These are phyloP conservation scores for Neomorphus geoffroyi DNA, from an alignment of 2,797 vertebrate genomes.

Conservation along the genomic window DNA sequence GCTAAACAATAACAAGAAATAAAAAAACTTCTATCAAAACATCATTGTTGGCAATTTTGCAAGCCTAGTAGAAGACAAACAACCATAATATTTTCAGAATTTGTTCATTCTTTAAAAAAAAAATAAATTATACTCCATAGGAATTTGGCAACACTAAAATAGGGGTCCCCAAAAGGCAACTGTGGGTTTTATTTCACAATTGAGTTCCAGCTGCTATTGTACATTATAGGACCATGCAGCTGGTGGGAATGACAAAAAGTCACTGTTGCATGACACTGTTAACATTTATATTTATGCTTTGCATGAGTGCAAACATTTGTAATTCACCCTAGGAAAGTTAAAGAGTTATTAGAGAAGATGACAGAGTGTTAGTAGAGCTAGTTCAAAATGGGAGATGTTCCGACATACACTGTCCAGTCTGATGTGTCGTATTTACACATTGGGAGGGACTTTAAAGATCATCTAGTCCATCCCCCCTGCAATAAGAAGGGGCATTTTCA, in stretches of 20 bases:
- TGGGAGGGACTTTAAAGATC: neutral
- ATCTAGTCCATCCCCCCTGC: neutral
- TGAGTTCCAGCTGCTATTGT: neutral
- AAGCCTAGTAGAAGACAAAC: neutral
- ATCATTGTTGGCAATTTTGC: neutral
- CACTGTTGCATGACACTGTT: constrained; percentile 12
- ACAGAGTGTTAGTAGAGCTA: constrained; percentile 8
- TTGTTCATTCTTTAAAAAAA: neutral
- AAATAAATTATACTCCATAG: neutral
- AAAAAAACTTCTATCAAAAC: neutral
- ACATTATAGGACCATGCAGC: neutral
- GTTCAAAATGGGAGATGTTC: constrained; percentile 32
- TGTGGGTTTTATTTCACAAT: neutral
- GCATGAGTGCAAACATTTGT: constrained; percentile 45
- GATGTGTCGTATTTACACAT: neutral
- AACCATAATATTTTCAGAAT: neutral
- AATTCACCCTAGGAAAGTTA: constrained; percentile 38
- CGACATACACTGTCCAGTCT: constrained; percentile 4
- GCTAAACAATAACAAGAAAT: neutral
- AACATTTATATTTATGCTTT: constrained; percentile 37
- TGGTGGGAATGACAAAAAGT: constrained; percentile 46
- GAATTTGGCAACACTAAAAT: neutral
- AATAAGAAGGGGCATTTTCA: neutral
- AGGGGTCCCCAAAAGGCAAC: neutral
- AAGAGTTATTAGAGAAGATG: neutral